Percentiles rank a stretch among this genome's conserved stretches.
phyloP scores from a whole-genome alignment of 2,797 vertebrate species.

The Lepidocolaptes lacrymiger region DNA sequence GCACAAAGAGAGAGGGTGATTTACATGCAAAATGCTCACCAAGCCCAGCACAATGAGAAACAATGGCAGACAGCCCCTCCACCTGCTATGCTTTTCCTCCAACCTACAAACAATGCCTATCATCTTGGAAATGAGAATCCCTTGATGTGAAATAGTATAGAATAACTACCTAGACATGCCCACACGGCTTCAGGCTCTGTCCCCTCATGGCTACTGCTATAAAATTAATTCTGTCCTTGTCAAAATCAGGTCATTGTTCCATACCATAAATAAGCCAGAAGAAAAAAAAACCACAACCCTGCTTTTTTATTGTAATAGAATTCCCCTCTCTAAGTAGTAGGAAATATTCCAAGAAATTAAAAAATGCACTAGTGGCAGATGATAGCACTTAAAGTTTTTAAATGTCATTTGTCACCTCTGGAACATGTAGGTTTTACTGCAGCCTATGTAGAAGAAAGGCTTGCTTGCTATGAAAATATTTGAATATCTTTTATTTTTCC shows the following conservation, averaged over 20 bases:
- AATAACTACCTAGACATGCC: not conserved
- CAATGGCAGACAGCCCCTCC: not conserved
- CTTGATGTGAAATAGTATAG: not conserved
- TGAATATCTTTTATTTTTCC: rapidly evolving
- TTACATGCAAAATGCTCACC: not conserved
- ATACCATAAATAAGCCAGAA: not conserved
- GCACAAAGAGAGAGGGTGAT: not conserved
- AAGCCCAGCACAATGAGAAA: not conserved
- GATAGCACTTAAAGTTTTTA: not conserved
- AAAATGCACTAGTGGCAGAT: not conserved
- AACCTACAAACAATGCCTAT: not conserved
- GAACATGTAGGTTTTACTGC: not conserved
- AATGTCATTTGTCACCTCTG: not conserved
- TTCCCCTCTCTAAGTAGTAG: not conserved
- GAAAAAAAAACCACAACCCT: no score
- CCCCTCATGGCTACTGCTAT: not conserved
- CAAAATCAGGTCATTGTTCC: not conserved
- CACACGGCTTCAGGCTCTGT: not conserved
- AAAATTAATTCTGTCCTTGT: not conserved
- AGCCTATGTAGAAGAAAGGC: not conserved
- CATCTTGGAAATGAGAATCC: not conserved
- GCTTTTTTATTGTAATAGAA: not conserved
- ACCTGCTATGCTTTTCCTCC: not conserved
- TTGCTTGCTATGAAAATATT: not conserved
- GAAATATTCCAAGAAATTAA: not conserved